Conservation (phyloP, 2,888 invertebrate species). For the Limnephilus lunatus region DNA sequence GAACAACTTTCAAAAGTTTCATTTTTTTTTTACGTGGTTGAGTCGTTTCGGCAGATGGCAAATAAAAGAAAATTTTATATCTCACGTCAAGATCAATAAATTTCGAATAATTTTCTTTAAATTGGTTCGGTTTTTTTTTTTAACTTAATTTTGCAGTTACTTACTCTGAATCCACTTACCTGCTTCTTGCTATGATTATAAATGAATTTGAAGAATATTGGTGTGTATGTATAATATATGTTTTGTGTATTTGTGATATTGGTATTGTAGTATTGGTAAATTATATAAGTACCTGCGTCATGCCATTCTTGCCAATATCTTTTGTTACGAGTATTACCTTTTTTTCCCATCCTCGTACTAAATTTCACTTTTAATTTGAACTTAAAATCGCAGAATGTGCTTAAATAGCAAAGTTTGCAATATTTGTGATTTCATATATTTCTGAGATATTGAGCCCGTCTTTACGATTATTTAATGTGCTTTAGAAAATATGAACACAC, state of each 20-base stretch:
- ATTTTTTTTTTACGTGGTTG: neutral
- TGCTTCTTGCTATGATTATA: neutral
- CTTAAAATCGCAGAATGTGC: neutral
- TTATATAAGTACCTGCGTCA: neutral
- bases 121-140: neutral
- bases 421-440: neutral
- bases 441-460: neutral
- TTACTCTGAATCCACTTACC: neutral
- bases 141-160: neutral
- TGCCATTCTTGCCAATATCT: neutral
- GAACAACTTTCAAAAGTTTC: neutral
- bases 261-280: neutral
- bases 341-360: neutral
- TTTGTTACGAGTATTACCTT: neutral
- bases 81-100: neutral
- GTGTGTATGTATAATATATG: neutral
- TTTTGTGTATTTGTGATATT: neutral
- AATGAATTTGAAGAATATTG: neutral
- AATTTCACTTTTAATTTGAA: neutral
- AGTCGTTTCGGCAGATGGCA: neutral
- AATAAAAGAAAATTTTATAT: neutral
- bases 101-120: neutral
- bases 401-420: too few relatives aligned
- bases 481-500: neutral
- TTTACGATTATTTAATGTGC: neutral